phyloP scores from a whole-genome alignment of 2,888 invertebrate species.

The Pomacea canaliculata region DNA sequence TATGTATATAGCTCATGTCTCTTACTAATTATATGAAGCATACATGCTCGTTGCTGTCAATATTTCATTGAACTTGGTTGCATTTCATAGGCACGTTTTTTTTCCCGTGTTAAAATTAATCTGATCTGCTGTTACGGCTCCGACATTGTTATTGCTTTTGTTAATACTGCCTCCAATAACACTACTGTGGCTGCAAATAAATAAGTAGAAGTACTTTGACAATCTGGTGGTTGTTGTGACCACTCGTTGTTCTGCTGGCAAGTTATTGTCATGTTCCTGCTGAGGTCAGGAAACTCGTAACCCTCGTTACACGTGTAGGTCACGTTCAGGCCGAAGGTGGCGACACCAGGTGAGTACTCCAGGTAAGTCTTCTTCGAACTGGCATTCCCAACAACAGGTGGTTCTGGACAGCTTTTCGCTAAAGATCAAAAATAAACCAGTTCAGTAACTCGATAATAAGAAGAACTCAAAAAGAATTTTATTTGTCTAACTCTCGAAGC shows the following conservation, averaged over 20 bases:
- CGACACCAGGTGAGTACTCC: background rate
- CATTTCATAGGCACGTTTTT: too few relatives aligned
- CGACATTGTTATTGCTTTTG: too few relatives aligned
- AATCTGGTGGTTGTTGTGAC: background rate
- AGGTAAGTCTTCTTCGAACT: background rate
- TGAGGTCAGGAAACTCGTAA: background rate
- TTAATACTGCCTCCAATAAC: too few relatives aligned
- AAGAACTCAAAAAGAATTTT: too few relatives aligned
- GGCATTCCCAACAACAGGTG: background rate
- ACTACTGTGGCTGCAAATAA: too few relatives aligned
- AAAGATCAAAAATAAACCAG: background rate
- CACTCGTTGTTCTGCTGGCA: slow-evolving; percentile 2
- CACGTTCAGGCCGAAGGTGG: background rate
- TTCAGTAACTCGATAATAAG: background rate
- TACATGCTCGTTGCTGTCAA: too few relatives aligned
- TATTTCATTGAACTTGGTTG: too few relatives aligned
- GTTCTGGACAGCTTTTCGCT: background rate
- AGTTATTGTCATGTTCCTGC: background rate
- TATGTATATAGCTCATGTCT: too few relatives aligned
- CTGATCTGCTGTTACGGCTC: too few relatives aligned
- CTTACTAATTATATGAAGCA: too few relatives aligned
- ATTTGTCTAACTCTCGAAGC: too few relatives aligned
- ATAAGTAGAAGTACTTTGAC: background rate
- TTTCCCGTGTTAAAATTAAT: too few relatives aligned
- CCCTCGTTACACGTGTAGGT: background rate